Percentiles rank a stretch among this genome's conserved stretches.
phyloP scores from a whole-genome alignment of 1,140 invertebrate genomes.

The Aphidius gifuensis region DNA sequence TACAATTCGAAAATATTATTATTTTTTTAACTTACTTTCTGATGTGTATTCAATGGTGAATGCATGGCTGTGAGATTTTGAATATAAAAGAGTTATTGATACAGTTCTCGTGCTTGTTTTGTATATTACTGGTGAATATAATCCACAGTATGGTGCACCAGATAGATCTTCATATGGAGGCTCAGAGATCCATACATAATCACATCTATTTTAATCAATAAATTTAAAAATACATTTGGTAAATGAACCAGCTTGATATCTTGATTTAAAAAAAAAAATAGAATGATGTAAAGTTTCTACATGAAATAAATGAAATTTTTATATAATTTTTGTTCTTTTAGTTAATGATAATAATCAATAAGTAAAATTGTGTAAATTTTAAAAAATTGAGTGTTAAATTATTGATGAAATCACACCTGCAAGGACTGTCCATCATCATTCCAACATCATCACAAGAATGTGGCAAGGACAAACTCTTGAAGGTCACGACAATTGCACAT shows the following conservation, averaged over 20 bases:
- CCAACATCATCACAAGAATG: conserved; percentile 49
- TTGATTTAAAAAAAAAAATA: background rate
- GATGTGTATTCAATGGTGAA: conserved; percentile 66
- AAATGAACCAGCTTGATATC: background rate
- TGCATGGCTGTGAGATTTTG: conserved; percentile 61
- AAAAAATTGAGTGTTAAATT: background rate
- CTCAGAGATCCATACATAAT: conserved; percentile 68
- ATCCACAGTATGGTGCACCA: conserved; percentile 62
- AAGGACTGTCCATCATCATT: conserved; percentile 46
- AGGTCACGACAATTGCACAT: conserved; percentile 64
- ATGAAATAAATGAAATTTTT: conserved; percentile 8
- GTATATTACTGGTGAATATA: conserved; percentile 58
- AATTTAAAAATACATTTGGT: conserved; percentile 4
- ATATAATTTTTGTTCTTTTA: too few relatives aligned
- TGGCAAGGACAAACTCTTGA: conserved; percentile 55
- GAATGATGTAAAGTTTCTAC: background rate
- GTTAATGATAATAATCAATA: too few relatives aligned
- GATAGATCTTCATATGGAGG: conserved; percentile 66
- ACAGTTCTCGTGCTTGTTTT: conserved; percentile 63
- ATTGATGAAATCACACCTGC: conserved; percentile 37
- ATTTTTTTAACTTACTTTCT: conserved; percentile 58
- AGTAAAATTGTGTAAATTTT: too few relatives aligned
- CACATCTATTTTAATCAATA: conserved; percentile 52
- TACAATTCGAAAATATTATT: conserved; percentile 16
- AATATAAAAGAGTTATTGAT: conserved; percentile 63